These are phyloP conservation scores for Solea senegalensis DNA, from an alignment of 2,113 vertebrate species.

Conservation along the genomic window DNA sequence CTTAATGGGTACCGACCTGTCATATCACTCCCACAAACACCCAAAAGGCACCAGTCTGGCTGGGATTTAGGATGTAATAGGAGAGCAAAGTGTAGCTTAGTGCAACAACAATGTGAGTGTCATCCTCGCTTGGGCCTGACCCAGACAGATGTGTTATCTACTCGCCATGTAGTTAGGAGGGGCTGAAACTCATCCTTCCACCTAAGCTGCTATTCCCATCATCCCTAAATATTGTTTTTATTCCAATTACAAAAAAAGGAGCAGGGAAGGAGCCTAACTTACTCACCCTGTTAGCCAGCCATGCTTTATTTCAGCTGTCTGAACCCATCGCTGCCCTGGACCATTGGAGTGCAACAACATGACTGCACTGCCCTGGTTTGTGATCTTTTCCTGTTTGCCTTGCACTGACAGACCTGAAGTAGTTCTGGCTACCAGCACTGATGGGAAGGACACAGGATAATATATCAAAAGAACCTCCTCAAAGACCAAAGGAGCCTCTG, in stretches of 20 bases:
- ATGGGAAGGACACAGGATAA: conserved; percentile 9
- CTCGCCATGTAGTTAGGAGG: conserved; percentile 42
- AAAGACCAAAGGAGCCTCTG: conserved; percentile 57
- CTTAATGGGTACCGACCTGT: conserved; percentile 39
- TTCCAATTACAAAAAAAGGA: conserved; percentile 39
- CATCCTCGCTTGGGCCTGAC: conserved; percentile 1
- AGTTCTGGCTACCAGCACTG: conserved; percentile 23
- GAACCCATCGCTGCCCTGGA: conserved; percentile 7
- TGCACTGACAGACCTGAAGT: conserved; percentile 24
- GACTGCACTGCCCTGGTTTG: background rate
- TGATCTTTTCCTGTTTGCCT: conserved; percentile 36
- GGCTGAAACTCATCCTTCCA: conserved; percentile 50
- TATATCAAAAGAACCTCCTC: conserved; percentile 20
- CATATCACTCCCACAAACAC: conserved; percentile 31
- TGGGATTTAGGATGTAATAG: conserved; percentile 26
- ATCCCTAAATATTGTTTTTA: conserved; percentile 55
- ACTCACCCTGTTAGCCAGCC: background rate
- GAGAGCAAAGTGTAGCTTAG: conserved; percentile 15
- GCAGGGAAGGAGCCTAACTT: conserved; percentile 6
- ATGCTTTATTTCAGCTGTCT: conserved; percentile 59
- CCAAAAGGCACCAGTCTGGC: conserved; percentile 13
- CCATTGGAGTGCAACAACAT: conserved; percentile 1
- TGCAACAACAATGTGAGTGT: background rate
- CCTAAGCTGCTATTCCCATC: conserved; percentile 65
- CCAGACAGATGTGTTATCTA: conserved; percentile 49